Evolutionary conservation across 2,888 invertebrate species (phyloP).

Genomic region (Troilus luridus): DNA sequence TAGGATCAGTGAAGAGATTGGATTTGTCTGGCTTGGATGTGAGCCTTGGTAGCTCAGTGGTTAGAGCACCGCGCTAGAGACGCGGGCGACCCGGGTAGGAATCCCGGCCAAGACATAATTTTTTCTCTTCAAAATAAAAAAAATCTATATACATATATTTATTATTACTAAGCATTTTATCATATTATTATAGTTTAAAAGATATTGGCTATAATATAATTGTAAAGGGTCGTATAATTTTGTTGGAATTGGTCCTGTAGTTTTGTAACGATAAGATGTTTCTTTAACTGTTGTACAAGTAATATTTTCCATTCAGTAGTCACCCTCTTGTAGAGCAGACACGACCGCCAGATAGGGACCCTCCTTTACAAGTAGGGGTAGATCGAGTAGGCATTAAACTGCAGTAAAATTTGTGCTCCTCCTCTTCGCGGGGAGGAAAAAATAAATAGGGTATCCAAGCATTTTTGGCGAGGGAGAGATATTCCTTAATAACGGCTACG

Average conservation of each 20-base stretch:
- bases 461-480: not conserved
- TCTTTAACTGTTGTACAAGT: not conserved
- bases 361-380: slow-evolving; percentile 18
- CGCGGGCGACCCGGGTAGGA: too few relatives aligned
- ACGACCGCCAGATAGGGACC: not conserved
- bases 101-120: too few relatives aligned
- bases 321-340: slow-evolving; percentile 9
- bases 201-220: not conserved
- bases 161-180: too few relatives aligned
- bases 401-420: slow-evolving; percentile 57
- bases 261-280: not conserved
- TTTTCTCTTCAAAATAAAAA: too few relatives aligned
- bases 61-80: too few relatives aligned
- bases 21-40: too few relatives aligned
- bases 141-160: too few relatives aligned
- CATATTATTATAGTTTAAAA: too few relatives aligned
- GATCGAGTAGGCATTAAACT: slow-evolving; percentile 43
- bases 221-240: too few relatives aligned
- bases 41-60: too few relatives aligned
- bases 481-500: slow-evolving; percentile 41
- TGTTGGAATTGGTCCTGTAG: not conserved
- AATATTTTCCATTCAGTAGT: not conserved
- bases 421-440: not conserved
- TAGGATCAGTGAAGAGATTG: too few relatives aligned
- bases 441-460: slow-evolving; percentile 19